Percentiles rank a stretch among this genome's conserved stretches.
Evolutionary conservation across 2,797 vertebrate species (phyloP).

Genomic region (Prunella strophiata): DNA sequence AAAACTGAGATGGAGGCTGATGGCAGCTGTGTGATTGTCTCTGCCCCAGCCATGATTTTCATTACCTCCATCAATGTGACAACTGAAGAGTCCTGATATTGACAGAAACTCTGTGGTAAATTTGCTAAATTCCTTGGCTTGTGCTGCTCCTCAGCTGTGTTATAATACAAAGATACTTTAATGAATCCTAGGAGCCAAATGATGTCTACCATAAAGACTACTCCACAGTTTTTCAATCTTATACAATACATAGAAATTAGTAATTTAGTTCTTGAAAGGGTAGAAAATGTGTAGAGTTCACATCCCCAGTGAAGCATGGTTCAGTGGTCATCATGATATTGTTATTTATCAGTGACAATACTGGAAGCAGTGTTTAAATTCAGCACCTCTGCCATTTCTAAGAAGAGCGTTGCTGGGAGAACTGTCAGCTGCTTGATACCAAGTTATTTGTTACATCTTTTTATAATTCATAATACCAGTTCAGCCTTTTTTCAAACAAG

Average conservation of each 20-base stretch:
- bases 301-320: neutral
- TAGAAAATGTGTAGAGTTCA: neutral
- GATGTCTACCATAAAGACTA: neutral
- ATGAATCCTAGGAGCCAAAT: neutral
- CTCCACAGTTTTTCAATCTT: neutral
- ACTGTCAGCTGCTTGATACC: neutral
- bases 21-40: neutral
- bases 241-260: neutral
- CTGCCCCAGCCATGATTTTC: neutral
- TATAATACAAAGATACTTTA: neutral
- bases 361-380: neutral
- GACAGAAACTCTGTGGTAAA: neutral
- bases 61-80: neutral
- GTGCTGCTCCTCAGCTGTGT: neutral
- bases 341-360: neutral
- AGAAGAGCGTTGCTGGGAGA: neutral
- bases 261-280: neutral
- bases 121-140: neutral
- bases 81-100: neutral
- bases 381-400: neutral
- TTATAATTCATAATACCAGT: neutral
- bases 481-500: neutral
- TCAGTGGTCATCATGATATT: neutral
- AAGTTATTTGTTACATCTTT: neutral
- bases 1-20: neutral